phyloP scores from a whole-genome alignment of 2,113 vertebrate genomes.

The Engraulis encrasicolus region DNA sequence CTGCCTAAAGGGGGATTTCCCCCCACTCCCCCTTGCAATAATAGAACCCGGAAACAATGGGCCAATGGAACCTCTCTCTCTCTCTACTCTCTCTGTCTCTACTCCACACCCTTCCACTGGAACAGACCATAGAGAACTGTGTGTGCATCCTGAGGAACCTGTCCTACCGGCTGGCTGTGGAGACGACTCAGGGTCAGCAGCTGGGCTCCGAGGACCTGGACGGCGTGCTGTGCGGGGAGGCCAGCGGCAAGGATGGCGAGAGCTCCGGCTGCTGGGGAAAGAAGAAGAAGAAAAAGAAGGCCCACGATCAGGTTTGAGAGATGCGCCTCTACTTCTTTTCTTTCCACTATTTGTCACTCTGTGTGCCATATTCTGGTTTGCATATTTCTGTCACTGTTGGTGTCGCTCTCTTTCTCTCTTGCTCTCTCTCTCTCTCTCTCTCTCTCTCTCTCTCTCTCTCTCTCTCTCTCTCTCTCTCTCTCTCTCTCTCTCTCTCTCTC shows the following conservation, averaged over 20 bases:
- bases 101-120: not conserved
- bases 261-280: constrained; percentile 98
- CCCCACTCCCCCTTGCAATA: no score
- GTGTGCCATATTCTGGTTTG: no score
- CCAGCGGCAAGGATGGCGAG: constrained; percentile 90
- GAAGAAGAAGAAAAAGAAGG: constrained; percentile 99
- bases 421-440: constrained; percentile 28
- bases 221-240: constrained; percentile 91
- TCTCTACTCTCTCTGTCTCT: no score
- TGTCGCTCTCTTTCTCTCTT: not conserved
- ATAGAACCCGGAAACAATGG: no score
- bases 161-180: constrained; percentile 96
- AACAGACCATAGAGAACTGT: constrained; percentile 96
- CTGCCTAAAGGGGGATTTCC: no score
- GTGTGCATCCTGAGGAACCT: constrained; percentile 99
- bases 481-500: no score
- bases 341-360: no score
- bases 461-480: constrained; percentile 31
- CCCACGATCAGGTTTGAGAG: constrained; percentile 90
- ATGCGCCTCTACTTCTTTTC: not conserved
- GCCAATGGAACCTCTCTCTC: no score
- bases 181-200: constrained; percentile 98
- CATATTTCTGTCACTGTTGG: no score
- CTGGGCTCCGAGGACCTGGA: constrained; percentile 96
- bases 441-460: not conserved